Percentiles rank a stretch among this genome's conserved stretches.
These are phyloP conservation scores for Smutsia temminckii DNA, from an alignment of 2,797 vertebrate species.

Conservation along the genomic window DNA sequence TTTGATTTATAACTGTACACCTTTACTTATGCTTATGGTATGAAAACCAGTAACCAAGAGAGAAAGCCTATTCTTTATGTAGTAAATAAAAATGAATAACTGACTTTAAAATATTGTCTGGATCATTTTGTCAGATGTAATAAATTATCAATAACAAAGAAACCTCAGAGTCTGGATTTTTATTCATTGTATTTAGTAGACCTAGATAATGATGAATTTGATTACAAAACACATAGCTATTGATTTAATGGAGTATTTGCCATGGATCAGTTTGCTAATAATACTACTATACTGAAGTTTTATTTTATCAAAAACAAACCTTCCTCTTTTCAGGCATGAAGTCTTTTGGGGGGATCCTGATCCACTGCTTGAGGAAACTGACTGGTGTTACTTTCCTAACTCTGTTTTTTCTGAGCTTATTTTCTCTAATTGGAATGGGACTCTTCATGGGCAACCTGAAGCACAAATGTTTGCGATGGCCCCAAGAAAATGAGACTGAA, in stretches of 20 bases:
- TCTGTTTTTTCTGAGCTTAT: conserved; percentile 94
- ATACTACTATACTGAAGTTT: background rate
- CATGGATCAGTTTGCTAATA: background rate
- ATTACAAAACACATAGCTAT: background rate
- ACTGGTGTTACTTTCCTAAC: conserved; percentile 93
- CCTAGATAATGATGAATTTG: background rate
- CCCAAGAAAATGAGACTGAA: conserved; percentile 71
- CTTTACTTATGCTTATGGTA: background rate
- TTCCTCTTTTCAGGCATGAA: conserved; percentile 88
- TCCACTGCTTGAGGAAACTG: conserved; percentile 93
- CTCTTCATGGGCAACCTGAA: conserved; percentile 85
- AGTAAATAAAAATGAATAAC: background rate
- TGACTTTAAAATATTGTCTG: background rate
- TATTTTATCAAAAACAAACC: background rate
- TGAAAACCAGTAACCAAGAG: background rate
- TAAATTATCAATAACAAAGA: background rate
- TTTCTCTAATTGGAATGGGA: conserved; percentile 90
- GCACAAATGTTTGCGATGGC: conserved; percentile 82
- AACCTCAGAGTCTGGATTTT: background rate
- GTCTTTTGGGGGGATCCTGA: conserved; percentile 91
- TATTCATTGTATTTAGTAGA: background rate
- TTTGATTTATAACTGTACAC: background rate
- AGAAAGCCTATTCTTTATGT: background rate
- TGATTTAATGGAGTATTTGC: background rate
- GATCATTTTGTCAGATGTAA: background rate